Conservation (phyloP, 2,113 vertebrate genomes). For the Fulmarus glacialis region DNA sequence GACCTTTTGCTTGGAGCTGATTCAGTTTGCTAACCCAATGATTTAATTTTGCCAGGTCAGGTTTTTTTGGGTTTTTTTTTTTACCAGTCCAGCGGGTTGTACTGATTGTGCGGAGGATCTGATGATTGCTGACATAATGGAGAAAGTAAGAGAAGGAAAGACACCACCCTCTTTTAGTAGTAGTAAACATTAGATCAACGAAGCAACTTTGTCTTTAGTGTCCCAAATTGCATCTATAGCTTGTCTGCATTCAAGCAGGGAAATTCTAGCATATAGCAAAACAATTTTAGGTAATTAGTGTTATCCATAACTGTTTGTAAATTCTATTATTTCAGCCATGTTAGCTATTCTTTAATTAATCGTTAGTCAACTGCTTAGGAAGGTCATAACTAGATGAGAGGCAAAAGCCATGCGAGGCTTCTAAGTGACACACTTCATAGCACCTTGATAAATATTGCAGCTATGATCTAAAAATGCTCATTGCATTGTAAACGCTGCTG, state of each 20-base stretch:
- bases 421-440: not conserved
- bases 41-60: not conserved
- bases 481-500: not conserved
- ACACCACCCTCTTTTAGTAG: not conserved
- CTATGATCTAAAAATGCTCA: not conserved
- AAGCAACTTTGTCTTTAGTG: not conserved
- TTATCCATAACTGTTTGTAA: not conserved
- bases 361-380: not conserved
- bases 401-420: not conserved
- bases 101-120: not conserved
- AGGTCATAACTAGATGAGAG: not conserved
- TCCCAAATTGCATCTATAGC: not conserved
- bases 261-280: not conserved
- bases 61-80: not conserved
- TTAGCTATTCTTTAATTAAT: not conserved
- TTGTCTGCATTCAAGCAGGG: not conserved
- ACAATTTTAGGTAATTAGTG: not conserved
- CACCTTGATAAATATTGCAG: not conserved
- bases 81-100: not conserved
- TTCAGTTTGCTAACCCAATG: not conserved
- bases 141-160: not conserved
- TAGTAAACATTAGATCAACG: not conserved
- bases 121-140: not conserved
- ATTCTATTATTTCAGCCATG: not conserved
- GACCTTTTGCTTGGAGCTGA: not conserved